These are phyloP conservation scores for Hemitrygon akajei DNA, from an alignment of 2,797 vertebrate species.

Conservation along the genomic window DNA sequence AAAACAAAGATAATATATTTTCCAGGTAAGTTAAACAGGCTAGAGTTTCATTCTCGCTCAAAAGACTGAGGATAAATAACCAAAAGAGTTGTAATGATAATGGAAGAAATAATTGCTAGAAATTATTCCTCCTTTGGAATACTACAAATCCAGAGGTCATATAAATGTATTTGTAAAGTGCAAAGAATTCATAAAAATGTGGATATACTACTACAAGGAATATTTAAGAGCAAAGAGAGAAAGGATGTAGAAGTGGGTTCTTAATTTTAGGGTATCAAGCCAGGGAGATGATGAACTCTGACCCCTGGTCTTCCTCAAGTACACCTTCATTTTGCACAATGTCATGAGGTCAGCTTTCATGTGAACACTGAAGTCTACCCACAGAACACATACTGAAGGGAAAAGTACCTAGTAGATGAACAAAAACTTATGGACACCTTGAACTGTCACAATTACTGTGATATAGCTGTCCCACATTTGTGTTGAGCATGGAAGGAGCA, in stretches of 20 bases:
- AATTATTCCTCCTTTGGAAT: no score
- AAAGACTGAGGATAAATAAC: no score
- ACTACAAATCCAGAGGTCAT: not conserved
- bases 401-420: not conserved
- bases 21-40: not conserved
- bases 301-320: not conserved
- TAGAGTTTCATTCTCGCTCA: no score
- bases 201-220: not conserved
- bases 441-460: not conserved
- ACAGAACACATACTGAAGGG: not conserved
- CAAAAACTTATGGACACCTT: not conserved
- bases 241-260: not conserved
- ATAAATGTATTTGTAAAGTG: not conserved
- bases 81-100: no score
- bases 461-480: not conserved
- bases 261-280: not conserved
- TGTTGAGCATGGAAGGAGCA: not conserved
- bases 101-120: no score
- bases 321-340: not conserved
- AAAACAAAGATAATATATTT: not conserved
- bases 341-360: not conserved
- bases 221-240: not conserved
- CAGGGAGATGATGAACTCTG: not conserved
- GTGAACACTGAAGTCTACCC: not conserved
- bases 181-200: not conserved